Evolutionary conservation across 2,888 invertebrate genomes (phyloP).

Genomic region (Chrysolina americana): DNA sequence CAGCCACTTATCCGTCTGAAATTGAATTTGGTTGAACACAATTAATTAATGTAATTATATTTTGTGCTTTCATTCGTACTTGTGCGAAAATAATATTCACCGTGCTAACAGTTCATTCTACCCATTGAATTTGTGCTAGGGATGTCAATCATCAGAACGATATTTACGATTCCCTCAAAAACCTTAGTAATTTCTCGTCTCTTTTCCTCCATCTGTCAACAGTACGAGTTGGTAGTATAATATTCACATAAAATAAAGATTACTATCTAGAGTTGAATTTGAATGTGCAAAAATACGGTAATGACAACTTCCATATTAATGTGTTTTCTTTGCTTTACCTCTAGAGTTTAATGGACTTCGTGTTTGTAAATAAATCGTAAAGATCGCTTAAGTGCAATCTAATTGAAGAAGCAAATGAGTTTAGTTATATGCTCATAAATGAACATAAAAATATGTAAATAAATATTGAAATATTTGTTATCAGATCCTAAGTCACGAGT

Average conservation of each 20-base stretch:
- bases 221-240: too few relatives aligned
- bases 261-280: neutral
- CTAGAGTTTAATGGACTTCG: neutral
- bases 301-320: conserved; percentile 2
- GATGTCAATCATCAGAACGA: too few relatives aligned
- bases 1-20: too few relatives aligned
- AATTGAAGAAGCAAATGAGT: conserved; percentile 5
- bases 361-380: conserved; percentile 9
- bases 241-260: neutral
- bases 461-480: neutral
- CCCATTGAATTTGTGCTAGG: too few relatives aligned
- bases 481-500: neutral
- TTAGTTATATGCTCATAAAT: conserved; percentile 15
- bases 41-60: too few relatives aligned
- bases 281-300: neutral
- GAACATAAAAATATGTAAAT: neutral
- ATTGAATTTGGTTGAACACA: too few relatives aligned
- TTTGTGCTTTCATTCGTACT: too few relatives aligned
- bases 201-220: too few relatives aligned
- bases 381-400: neutral
- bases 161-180: too few relatives aligned
- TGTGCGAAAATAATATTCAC: too few relatives aligned
- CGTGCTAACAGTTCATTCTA: too few relatives aligned
- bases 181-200: too few relatives aligned
- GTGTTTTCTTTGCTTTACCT: neutral